Evolutionary conservation across 2,113 vertebrate species (phyloP).

Genomic region (Cricetomys ansorgei): DNA sequence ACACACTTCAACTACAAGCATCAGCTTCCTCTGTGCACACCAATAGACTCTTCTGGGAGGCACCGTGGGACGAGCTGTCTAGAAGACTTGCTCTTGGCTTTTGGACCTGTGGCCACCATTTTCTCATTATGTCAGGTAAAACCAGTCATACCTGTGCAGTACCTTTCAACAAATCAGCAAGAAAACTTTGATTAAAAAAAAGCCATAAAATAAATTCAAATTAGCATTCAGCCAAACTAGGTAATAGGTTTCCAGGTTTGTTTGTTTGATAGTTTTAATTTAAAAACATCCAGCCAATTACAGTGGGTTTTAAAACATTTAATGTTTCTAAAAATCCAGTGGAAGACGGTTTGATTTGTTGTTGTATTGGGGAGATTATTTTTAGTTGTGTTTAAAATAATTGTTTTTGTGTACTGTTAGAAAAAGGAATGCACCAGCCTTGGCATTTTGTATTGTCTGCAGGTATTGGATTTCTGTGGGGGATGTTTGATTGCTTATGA

Average conservation of each 20-base stretch:
- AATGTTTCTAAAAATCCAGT: neutral
- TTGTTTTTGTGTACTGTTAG: no score
- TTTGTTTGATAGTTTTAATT: neutral
- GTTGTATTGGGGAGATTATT: neutral
- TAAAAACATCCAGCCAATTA: neutral
- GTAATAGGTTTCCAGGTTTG: neutral
- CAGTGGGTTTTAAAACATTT: neutral
- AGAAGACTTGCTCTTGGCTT: neutral
- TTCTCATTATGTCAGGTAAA: slow-evolving; percentile 21
- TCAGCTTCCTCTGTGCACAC: neutral
- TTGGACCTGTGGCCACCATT: neutral
- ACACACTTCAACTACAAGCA: neutral
- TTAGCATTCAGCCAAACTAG: slow-evolving; percentile 5
- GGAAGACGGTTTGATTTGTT: slow-evolving; percentile 11
- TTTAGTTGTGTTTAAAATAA: slow-evolving; percentile 12
- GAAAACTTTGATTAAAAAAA: slow-evolving; percentile 41
- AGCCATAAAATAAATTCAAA: slow-evolving; percentile 45
- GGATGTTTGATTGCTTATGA: no score
- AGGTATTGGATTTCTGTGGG: no score
- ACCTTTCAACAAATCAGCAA: neutral
- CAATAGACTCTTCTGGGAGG: neutral
- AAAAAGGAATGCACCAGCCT: no score
- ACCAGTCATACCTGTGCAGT: neutral
- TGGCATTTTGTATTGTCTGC: no score
- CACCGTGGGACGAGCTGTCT: neutral